Conservation (phyloP, 2,113 vertebrate species). For the Podarcis raffonei region DNA sequence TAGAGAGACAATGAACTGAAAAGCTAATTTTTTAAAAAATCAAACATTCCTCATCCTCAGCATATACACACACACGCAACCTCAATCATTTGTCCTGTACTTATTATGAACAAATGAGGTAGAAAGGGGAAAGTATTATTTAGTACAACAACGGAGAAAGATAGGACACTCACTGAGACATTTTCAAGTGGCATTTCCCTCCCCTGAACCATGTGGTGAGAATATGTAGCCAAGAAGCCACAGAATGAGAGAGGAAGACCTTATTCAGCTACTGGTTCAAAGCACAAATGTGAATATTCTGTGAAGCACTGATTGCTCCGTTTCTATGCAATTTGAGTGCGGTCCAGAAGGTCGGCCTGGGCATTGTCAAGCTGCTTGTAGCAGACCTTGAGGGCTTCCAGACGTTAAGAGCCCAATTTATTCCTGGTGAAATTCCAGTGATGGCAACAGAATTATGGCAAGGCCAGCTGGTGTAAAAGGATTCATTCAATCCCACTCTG, state of each 20-base stretch:
- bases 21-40: neutral
- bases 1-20: neutral
- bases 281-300: neutral
- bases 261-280: neutral
- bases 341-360: neutral
- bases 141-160: neutral
- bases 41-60: neutral
- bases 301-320: neutral
- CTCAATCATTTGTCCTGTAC: neutral
- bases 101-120: neutral
- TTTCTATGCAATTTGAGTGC: neutral
- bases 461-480: neutral
- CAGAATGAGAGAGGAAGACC: neutral
- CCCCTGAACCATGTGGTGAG: neutral
- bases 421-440: neutral
- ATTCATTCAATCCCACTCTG: fast-evolving
- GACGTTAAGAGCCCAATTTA: neutral
- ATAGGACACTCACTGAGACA: neutral
- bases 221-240: neutral
- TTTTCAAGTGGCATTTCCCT: neutral
- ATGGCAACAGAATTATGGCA: neutral
- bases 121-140: neutral
- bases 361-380: neutral
- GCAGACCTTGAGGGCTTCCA: neutral
- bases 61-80: neutral